Conservation (phyloP, 2,797 vertebrate genomes). For the Forpus xanthops region DNA sequence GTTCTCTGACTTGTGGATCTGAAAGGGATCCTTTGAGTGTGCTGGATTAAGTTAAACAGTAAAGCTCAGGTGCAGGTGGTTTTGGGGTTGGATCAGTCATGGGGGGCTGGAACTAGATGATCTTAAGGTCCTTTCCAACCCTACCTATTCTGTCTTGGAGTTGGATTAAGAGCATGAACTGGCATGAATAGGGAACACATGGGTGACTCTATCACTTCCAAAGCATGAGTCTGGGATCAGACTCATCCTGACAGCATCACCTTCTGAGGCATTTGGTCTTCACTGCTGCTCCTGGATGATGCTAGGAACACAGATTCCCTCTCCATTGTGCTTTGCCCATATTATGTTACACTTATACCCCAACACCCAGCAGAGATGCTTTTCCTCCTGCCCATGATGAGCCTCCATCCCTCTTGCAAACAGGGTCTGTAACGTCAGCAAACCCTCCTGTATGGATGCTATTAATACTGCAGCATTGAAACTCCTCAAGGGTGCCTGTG, state of each 20-base stretch:
- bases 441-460: background rate
- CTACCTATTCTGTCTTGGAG: too few species aligned
- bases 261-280: background rate
- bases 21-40: background rate
- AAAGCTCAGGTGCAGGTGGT: accelerated
- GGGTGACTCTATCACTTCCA: accelerated
- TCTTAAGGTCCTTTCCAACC: too few species aligned
- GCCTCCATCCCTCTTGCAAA: background rate
- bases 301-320: accelerated
- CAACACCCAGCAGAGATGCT: background rate
- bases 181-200: accelerated
- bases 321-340: accelerated
- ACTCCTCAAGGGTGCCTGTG: background rate
- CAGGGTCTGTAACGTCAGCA: accelerated
- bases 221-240: accelerated
- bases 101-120: too few species aligned
- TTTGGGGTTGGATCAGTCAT: accelerated
- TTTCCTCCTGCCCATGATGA: background rate
- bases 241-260: background rate
- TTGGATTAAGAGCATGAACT: background rate
- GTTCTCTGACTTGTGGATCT: background rate
- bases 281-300: background rate
- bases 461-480: background rate
- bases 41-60: background rate
- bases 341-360: accelerated